phyloP scores from a whole-genome alignment of 2,888 invertebrate genomes.

The Linnaemya vulpina region DNA sequence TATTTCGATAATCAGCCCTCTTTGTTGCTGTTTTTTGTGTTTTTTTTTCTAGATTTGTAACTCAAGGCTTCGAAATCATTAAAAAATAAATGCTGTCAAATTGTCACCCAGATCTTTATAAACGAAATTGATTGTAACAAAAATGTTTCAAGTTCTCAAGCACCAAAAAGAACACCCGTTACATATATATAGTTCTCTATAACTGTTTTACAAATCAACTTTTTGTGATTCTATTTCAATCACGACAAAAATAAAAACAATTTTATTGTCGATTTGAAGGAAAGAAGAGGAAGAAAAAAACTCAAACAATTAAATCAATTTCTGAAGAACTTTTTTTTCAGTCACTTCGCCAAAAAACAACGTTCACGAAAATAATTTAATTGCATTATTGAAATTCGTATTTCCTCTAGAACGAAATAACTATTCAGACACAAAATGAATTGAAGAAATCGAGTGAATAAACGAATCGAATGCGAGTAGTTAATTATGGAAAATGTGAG shows the following conservation, averaged over 20 bases:
- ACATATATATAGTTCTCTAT: no score
- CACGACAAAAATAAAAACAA: constrained; percentile 37
- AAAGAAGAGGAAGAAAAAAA: no score
- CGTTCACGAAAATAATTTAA: constrained; percentile 22
- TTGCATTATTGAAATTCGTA: constrained; percentile 2
- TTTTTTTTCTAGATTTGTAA: constrained; percentile 14
- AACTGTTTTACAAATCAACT: not conserved
- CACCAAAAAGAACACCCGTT: no score
- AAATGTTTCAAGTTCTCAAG: no score
- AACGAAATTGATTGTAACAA: no score
- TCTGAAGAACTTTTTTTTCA: constrained; percentile 33
- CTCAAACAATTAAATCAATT: constrained; percentile 31
- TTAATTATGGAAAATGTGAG: not conserved
- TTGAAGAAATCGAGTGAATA: not conserved
- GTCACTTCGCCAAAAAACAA: not conserved
- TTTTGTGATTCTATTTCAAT: constrained; percentile 2
- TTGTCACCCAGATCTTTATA: no score
- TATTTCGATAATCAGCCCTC: constrained; percentile 63
- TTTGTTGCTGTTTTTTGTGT: not conserved
- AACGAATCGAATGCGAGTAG: not conserved
- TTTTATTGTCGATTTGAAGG: no score
- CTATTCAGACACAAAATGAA: not conserved
- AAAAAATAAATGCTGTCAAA: no score
- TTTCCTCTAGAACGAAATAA: not conserved
- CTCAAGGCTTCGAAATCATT: no score